phyloP scores from a whole-genome alignment of 2,888 invertebrate genomes.

The Cylloceria caligata region DNA sequence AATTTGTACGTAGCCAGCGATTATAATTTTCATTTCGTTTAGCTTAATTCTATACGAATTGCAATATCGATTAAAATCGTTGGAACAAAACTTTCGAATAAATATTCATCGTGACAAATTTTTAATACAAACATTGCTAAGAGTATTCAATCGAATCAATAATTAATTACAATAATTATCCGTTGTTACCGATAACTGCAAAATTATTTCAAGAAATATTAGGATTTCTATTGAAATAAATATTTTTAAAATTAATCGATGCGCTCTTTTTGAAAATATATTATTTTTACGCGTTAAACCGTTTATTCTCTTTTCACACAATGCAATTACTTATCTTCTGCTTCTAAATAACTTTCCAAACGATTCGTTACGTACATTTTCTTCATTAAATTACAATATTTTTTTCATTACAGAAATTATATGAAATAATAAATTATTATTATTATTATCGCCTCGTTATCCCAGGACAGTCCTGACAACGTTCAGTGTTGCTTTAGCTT shows the following conservation, averaged over 20 bases:
- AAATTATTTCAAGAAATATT: not conserved
- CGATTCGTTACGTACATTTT: not conserved
- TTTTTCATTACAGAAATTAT: not conserved
- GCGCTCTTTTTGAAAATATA: too few species aligned
- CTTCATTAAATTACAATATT: too few species aligned
- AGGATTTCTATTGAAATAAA: not conserved
- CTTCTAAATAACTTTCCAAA: not conserved
- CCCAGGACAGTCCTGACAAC: slow-evolving; percentile 74
- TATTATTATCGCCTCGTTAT: slow-evolving; percentile 58
- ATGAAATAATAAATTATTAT: too few species aligned
- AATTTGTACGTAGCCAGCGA: not conserved
- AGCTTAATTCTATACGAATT: not conserved
- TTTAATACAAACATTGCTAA: not conserved
- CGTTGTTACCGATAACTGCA: too few species aligned
- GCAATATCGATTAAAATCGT: not conserved
- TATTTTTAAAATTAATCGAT: too few species aligned
- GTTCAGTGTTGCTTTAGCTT: slow-evolving; percentile 78
- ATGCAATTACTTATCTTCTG: not conserved
- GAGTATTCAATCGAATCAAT: too few species aligned
- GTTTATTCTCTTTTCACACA: not conserved
- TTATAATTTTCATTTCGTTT: not conserved
- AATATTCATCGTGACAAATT: not conserved
- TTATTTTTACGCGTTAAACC: not conserved
- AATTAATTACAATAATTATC: too few species aligned
- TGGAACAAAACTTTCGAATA: not conserved